phyloP scores from a whole-genome alignment of 2,888 invertebrate genomes.

The Ormyrus rosae region DNA sequence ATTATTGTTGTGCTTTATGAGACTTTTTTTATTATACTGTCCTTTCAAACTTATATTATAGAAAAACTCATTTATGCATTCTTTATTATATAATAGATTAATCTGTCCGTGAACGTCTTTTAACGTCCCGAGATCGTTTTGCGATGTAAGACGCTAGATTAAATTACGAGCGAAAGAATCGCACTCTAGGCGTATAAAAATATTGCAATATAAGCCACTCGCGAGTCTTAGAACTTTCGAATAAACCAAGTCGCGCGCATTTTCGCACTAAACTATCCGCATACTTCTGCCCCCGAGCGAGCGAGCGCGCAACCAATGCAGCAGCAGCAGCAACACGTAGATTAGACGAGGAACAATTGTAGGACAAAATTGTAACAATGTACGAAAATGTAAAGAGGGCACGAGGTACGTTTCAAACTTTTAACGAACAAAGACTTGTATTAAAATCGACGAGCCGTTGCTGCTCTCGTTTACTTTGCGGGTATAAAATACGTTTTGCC shows the following conservation, averaged over 20 bases:
- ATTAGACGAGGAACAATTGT: too few relatives aligned
- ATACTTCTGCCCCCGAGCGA: slow-evolving; percentile 7
- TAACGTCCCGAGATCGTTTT: not conserved
- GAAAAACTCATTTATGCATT: slow-evolving; percentile 25
- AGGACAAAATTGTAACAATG: too few relatives aligned
- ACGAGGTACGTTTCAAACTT: too few relatives aligned
- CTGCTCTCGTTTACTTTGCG: too few relatives aligned
- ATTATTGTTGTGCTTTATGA: slow-evolving; percentile 47
- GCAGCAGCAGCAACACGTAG: slow-evolving; percentile 12
- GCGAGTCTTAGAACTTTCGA: not conserved
- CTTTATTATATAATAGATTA: slow-evolving; percentile 27
- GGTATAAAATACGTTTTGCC: too few relatives aligned
- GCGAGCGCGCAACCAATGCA: slow-evolving; percentile 20
- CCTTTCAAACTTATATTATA: slow-evolving; percentile 31
- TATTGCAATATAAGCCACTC: too few relatives aligned
- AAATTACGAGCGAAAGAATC: not conserved
- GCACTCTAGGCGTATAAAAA: too few relatives aligned
- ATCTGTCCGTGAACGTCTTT: slow-evolving; percentile 11
- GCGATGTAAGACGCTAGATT: slow-evolving; percentile 3
- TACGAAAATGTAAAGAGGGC: too few relatives aligned
- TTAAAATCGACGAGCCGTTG: too few relatives aligned
- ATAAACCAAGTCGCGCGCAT: not conserved
- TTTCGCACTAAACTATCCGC: not conserved
- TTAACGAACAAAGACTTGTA: too few relatives aligned
- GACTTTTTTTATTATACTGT: slow-evolving; percentile 34